Evolutionary conservation across 2,888 invertebrate species (phyloP).

Genomic region (Dioctria linearis): DNA sequence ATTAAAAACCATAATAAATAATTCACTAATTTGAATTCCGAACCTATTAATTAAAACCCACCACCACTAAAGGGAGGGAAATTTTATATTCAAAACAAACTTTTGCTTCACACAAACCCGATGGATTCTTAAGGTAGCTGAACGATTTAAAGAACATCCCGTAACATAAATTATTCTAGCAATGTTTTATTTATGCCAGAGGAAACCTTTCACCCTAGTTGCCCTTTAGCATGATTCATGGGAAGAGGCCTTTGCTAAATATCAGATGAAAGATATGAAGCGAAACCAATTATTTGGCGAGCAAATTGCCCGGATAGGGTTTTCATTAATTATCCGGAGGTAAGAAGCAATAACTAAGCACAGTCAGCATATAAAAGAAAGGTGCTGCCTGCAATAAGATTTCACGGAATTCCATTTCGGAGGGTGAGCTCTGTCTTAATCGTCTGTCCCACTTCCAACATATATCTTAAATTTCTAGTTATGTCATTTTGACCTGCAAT

Average conservation of each 20-base stretch:
- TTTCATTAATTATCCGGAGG: constrained; percentile 57
- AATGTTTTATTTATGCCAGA: constrained; percentile 51
- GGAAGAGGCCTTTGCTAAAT: constrained; percentile 43
- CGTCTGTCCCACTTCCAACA: not conserved
- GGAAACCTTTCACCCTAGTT: constrained; percentile 37
- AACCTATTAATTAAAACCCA: constrained; percentile 48
- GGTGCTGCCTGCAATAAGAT: constrained; percentile 34
- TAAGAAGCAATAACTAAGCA: constrained; percentile 45
- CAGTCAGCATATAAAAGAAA: constrained; percentile 26
- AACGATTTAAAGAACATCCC: constrained; percentile 48
- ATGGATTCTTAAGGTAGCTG: constrained; percentile 44
- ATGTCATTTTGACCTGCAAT: too few species aligned
- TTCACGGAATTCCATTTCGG: constrained; percentile 1
- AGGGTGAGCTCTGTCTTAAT: constrained; percentile 23
- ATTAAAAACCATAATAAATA: constrained; percentile 33
- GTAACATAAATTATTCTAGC: constrained; percentile 46
- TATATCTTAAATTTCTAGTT: too few species aligned
- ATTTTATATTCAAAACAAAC: constrained; percentile 49
- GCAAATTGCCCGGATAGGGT: constrained; percentile 59
- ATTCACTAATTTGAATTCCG: constrained; percentile 50
- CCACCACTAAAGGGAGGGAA: constrained; percentile 30
- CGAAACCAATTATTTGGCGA: constrained; percentile 59
- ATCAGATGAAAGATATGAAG: constrained; percentile 57
- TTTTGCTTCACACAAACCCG: constrained; percentile 40
- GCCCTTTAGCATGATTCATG: constrained; percentile 42